Base-by-base conservation (phyloP, 1,140 invertebrate genomes). In the Drosophila lacertosa region DNA sequence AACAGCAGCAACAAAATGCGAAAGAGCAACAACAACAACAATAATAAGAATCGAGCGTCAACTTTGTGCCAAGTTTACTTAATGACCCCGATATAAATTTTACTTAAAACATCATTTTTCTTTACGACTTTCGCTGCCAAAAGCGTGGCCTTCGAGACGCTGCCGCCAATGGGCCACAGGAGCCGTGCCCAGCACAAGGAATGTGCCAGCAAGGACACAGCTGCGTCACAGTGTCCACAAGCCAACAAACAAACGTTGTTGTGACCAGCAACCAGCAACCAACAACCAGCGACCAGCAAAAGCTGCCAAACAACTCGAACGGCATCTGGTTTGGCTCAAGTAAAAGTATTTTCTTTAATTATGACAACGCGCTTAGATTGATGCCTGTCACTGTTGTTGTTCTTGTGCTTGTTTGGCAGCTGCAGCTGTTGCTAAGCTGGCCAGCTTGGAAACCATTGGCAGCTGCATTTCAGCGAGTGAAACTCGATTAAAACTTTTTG, bases 51-150 rank as follows among this genome's bases (percentile, higher is more conserved):
- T 48, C 62, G 66, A 73, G 68, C 77, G 79, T 77, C 82, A 88
- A 84, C 81, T 86, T 86, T 86, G 81, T 88, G 82, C 81, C 82
- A 86, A 86, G 81, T 88, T 86, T 86, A 86, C 81, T 86, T 86
- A 86, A 86, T 86, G 81, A 86, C 82, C 81, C 77, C 77, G 82
- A 81, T 86, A 86, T 86, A 86, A 86, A 86, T 86, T 86, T 86
- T 86, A 86, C 81, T 86, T 86, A 86, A 86, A 86, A 86, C 81
- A 86, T 86, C 82, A 86, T 86, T 86, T 84, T 82, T 86, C 81
- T 88, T 86, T 86, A 86, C 81, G 82, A 88, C 81, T 77, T 81
- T 76, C 74, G 48, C 74, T 66, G 51, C 55, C 74, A 70, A 70
- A 71, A 65, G 42, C 54, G 53, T 51, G 64, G 50, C 67, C 67